A percentile compares a stretch with the other conserved stretches of the same genome.
phyloP scores from a whole-genome alignment of 2,797 vertebrate genomes.

The Rhincodon typus region DNA sequence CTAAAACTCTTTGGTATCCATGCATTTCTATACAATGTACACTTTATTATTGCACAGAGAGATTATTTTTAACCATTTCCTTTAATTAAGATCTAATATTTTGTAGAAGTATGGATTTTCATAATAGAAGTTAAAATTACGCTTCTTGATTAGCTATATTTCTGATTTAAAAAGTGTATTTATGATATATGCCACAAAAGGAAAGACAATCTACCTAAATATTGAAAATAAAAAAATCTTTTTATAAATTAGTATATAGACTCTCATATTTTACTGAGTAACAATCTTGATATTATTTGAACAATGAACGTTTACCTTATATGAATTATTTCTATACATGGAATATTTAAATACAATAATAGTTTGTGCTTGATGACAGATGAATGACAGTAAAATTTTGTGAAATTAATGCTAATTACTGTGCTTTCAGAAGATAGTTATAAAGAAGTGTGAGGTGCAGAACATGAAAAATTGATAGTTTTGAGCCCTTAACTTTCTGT shows the following conservation, averaged over 20 bases:
- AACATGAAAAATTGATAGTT: background rate
- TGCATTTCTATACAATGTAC: constrained; percentile 39
- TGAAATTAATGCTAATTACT: background rate
- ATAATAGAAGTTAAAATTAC: constrained; percentile 3
- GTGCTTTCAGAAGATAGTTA: background rate
- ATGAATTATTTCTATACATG: background rate
- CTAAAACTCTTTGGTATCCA: constrained; percentile 43
- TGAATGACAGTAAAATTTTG: background rate
- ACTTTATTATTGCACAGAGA: constrained; percentile 41
- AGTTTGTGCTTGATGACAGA: background rate
- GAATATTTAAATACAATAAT: background rate
- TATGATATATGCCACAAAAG: background rate
- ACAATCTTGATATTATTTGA: constrained; percentile 9
- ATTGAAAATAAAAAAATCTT: constrained; percentile 7
- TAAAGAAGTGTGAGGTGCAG: background rate
- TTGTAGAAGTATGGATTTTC: background rate
- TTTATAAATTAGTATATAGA: constrained; percentile 27
- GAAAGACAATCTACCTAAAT: background rate
- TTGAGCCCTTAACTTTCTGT: background rate
- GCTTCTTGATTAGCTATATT: background rate
- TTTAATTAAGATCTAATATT: background rate
- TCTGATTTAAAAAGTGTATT: background rate
- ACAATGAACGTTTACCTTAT: background rate
- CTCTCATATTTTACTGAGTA: background rate
- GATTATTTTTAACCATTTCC: constrained; percentile 18